Conservation (phyloP, 1,140 invertebrate genomes). For the Sycophila sp. region DNA sequence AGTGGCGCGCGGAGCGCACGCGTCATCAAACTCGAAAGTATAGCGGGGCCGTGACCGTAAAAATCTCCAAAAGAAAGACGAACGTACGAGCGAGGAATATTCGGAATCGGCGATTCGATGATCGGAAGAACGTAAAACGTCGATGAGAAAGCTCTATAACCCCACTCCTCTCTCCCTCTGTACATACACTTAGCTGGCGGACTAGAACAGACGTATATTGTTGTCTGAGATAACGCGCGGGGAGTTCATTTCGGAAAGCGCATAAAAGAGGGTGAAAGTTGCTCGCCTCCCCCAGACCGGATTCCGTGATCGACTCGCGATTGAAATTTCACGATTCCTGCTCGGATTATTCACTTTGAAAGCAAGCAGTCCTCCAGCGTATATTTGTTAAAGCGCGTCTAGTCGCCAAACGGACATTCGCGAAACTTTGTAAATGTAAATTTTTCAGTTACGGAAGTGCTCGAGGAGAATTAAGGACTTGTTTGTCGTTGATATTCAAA, state of each 20-base stretch:
- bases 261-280: slow-evolving; percentile 19
- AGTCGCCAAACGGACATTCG: neutral
- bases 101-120: slow-evolving; percentile 35
- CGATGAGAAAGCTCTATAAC: slow-evolving; percentile 24
- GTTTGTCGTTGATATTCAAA: too few species aligned
- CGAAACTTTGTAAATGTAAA: slow-evolving; percentile 24
- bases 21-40: neutral
- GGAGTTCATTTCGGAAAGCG: slow-evolving; percentile 30
- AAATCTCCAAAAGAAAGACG: slow-evolving; percentile 29
- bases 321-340: slow-evolving; percentile 29
- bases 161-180: neutral
- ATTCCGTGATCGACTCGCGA: slow-evolving; percentile 11
- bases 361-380: too few species aligned
- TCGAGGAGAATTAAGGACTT: too few species aligned
- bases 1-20: neutral
- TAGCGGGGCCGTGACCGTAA: slow-evolving; percentile 21
- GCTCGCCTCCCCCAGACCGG: neutral
- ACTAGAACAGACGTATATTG: neutral
- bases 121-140: slow-evolving; percentile 34
- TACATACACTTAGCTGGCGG: neutral
- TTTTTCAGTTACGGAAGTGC: neutral
- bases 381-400: too few species aligned
- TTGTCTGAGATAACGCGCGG: slow-evolving; percentile 22
- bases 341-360: slow-evolving; percentile 6
- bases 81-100: slow-evolving; percentile 36